Evolutionary conservation across 2,888 invertebrate species (phyloP), one percentile per base, ranked within the genome.

Genomic region (Agelastica alni): DNA sequence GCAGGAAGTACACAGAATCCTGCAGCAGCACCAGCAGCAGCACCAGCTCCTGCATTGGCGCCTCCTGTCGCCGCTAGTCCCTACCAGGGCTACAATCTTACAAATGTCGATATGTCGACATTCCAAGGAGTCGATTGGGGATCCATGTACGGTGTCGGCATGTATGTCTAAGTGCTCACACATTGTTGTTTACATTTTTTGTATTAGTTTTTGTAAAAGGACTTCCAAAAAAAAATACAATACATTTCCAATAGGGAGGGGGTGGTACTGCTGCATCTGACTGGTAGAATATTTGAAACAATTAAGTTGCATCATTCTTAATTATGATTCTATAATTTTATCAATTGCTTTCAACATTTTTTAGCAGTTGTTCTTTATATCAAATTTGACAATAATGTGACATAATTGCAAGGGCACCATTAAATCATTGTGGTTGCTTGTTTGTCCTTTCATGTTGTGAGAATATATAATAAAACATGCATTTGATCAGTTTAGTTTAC

Each of bases 121-220:
- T 93, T 93, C 85, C 93, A 93, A 77, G 89, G 91, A 56, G 90
- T 93, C 66, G 93, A 93, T 79, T 93, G 93, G 93, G 86, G 88
- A 70, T 88, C 89, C 70, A 89, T 93, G 89, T 93, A 93, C 78
- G 91, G 92, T 72, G 90, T 93, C 80, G 92, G 92, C 76, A 92
- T 93, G 92, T 93, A 93, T 82, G 91, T 92, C 76, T 89, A 85
- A 82, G 76, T 61, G 63, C 59, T 46, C 48, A 48, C 48, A 52
- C 41, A 44, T 47, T 48, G 42, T 60, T 57, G 52, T 61, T 64
- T 58, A 47, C 45, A 56, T 41, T 51, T 41, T 54, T 59, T 54
- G 51, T 54, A 56, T 55, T 58, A 59, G 51, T 48, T 56, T 51
- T 43, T 48, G 48, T 51, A 54, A 59, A 44, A 54, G 65, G 67